Conservation (phyloP, 2,888 invertebrate genomes). For the Hypomecis atomaria region DNA sequence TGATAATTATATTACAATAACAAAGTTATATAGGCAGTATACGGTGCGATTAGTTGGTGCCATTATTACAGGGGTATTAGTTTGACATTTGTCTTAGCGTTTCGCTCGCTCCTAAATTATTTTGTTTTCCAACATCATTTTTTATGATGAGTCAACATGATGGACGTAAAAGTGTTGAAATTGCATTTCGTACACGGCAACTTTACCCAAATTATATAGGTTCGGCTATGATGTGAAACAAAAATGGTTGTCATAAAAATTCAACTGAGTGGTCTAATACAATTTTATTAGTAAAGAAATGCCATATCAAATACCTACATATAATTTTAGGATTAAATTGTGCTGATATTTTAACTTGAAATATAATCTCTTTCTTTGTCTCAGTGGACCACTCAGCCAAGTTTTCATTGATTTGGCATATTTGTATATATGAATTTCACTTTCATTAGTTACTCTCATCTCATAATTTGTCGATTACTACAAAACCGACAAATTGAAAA, state of each 20-base stretch:
- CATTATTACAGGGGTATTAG: constrained; percentile 84
- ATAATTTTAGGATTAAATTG: constrained; percentile 23
- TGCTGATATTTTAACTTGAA: constrained; percentile 8
- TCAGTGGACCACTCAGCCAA: constrained; percentile 16
- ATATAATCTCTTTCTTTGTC: constrained; percentile 5
- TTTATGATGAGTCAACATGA: constrained; percentile 30
- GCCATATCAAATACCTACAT: constrained; percentile 16
- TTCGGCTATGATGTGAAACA: constrained; percentile 17
- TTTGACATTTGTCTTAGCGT: constrained; percentile 62
- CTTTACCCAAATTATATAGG: constrained; percentile 21
- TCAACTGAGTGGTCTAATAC: constrained; percentile 21
- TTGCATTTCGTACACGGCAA: constrained; percentile 6
- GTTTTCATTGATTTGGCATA: constrained; percentile 28
- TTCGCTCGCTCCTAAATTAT: constrained; percentile 65
- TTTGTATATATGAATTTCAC: constrained; percentile 64
- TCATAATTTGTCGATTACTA: constrained; percentile 26
- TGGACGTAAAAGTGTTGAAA: constrained; percentile 13
- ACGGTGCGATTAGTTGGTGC: constrained; percentile 85
- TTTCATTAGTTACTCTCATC: constrained; percentile 50
- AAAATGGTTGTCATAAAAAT: constrained; percentile 22
- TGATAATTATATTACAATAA: constrained; percentile 80
- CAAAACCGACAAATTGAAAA: constrained; percentile 54
- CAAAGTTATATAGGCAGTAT: constrained; percentile 84
- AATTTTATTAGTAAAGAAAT: constrained; percentile 8
- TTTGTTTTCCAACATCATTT: constrained; percentile 36